Evolutionary conservation across 1,140 invertebrate species (phyloP), one percentile per base, ranked within the genome.

Genomic region (Venturia canescens): DNA sequence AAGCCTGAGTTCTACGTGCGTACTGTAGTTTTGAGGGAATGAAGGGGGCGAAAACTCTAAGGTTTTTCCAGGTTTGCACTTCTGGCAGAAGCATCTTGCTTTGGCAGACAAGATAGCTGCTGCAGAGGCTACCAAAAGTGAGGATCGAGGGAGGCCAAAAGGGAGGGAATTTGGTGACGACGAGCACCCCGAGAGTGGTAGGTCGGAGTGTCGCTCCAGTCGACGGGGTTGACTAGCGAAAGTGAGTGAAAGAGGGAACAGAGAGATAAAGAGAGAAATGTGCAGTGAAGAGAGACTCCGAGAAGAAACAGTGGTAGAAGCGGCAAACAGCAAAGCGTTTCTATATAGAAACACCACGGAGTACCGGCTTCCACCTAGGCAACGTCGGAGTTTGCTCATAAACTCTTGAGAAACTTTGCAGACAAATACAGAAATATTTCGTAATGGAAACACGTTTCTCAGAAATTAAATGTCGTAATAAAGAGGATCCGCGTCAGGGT

Each of bases 351-450:
- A 38, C 60, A 44, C 21, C 74, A 78, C 57, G 74, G 53, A 69
- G 72, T 53, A 72, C 16, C 44, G 63, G 63, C 69, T 57, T 80
- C 72, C 63, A 80, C 70, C 77, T 81, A 80, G 63, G 71, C 53
- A 86, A 83, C 84, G 82, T 82, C 70, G 69, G 86, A 87, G 85
- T 87, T 90, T 86, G 83, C 87, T 88, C 86, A 83, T 87, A 87
- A 89, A 88, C 88, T 89, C 88, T 88, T 87, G 88, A 77, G 84
- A 88, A 89, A 89, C 87, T 89, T 88, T 80, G 79, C 88, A 88
- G 87, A 90, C 88, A 89, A 88, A 88, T 88, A 88, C 83, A 88
- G 87, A 89, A 89, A 89, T 90, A 89, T 89, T 89, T 88, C 84
- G 87, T 86, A 88, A 89, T 88, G 84, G 86, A 87, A 89, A 88